Evolutionary conservation across 37 sponge, comb jelly and placozoan species (phyloP).

Genomic region (Halisarca cf. caerulea): DNA sequence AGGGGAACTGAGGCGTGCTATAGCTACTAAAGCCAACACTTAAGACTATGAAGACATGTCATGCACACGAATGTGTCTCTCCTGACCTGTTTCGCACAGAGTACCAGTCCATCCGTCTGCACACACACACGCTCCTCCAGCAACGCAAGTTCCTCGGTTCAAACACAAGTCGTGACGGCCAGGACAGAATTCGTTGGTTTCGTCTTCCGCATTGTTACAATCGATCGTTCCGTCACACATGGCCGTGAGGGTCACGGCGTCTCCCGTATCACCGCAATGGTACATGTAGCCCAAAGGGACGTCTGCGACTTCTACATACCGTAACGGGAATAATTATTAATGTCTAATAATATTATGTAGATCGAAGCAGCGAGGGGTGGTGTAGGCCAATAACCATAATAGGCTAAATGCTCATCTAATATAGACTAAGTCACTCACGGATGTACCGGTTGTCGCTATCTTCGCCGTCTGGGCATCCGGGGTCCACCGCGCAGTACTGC

Average conservation of each 20-base stretch:
- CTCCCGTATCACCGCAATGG: neutral
- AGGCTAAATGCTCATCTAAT: no score
- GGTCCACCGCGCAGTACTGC: neutral
- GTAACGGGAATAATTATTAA: no score
- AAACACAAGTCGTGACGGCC: neutral
- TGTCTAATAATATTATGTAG: no score
- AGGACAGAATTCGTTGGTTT: neutral
- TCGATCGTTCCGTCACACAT: neutral
- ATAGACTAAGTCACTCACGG: no score
- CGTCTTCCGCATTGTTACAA: conserved; percentile 6
- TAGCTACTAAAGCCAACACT: no score
- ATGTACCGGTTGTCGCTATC: neutral
- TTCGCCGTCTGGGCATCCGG: neutral
- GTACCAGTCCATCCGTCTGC: neutral
- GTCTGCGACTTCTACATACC: no score
- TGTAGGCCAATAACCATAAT: no score
- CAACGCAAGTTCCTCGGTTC: neutral
- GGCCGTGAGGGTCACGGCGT: neutral
- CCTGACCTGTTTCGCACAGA: neutral
- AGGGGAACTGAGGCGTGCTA: no score
- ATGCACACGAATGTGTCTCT: no score
- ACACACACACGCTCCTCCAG: neutral
- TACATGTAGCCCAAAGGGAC: no score
- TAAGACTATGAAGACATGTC: no score
- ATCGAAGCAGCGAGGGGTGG: no score